Base-by-base conservation (phyloP, 2,797 vertebrate species). In the Sandelia bainsii region DNA sequence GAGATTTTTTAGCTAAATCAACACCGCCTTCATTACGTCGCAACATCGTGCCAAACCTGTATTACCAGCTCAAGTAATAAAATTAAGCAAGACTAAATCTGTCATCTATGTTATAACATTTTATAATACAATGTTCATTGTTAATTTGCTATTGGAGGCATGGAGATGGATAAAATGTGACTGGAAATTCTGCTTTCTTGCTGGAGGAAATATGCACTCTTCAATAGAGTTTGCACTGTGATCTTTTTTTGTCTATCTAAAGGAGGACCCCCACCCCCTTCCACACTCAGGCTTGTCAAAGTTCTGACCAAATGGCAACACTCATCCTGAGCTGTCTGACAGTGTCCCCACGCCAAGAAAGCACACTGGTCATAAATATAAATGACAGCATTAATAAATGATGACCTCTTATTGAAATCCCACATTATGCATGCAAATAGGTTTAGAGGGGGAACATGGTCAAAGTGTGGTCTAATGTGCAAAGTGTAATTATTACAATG, bases 351-450 rank as follows among this genome's bases (percentile, higher is more conserved):
- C 63, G 40, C 79, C 56, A 69, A 37, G 13, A 80, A 86, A 70
- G 65, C 71, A 63, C 67, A 75, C 39, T 19, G 59, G 71, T 83
- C 84, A 91, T 92, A 85, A 92, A 94, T 94, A 93, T 91, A 92
- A 90, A 94, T 93, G 84, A 72, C 77, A 63, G 68, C 58, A 79
- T 94, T 88, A 91, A 92, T 94, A 93, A 93, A 87, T 89, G 74
- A 94, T 87, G 74, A 75, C 77, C 75, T 73, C 80, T 85, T 51
- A 86, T 89, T 87, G 80, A 82, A 80, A 87, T 62, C 19, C 72
- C 77, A 89, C 80, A 91, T 94, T 86, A 84, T 84, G 77, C 87
- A 92, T 92, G 90, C 91, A 91, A 88, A 92, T 83, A 63, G 79
- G 64, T 82, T 88, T 83, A 83, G 87, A 75, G 62, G 64, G 64